Conservation (phyloP, 30 jellyfish, hydroid and myxozoan species). For the Aurelia sp. region DNA sequence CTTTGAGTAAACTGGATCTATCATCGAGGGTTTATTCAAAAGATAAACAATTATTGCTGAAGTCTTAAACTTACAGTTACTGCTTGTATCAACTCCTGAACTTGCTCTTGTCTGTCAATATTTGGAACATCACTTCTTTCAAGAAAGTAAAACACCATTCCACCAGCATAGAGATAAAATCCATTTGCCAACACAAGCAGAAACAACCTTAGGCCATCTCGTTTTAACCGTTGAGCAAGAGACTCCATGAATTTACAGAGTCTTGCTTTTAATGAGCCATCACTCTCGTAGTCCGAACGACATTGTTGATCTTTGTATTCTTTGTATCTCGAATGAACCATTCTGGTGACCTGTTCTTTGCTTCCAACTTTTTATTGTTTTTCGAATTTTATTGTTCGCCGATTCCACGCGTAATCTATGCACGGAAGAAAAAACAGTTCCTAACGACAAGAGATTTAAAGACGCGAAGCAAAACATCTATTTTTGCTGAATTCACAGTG, state of each 20-base stretch:
- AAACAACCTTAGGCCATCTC: conserved; percentile 76
- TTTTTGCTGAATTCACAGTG: too few relatives aligned
- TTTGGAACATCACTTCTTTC: conserved; percentile 48
- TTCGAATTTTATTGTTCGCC: too few relatives aligned
- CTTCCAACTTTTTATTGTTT: too few relatives aligned
- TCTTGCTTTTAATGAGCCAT: conserved; percentile 23
- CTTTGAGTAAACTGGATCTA: too few relatives aligned
- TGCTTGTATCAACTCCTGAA: conserved; percentile 22
- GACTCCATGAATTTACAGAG: conserved; percentile 61
- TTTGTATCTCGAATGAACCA: conserved; percentile 18
- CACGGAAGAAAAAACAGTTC: too few relatives aligned
- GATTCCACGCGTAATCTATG: too few relatives aligned
- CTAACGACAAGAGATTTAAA: too few relatives aligned
- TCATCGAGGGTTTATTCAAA: too few relatives aligned
- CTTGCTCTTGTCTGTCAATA: conserved; percentile 39
- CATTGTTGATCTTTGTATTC: conserved; percentile 3
- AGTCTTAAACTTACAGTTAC: conserved; percentile 41
- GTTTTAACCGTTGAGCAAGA: conserved; percentile 55
- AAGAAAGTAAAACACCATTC: conserved; percentile 77
- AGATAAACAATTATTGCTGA: background rate
- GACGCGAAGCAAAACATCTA: too few relatives aligned
- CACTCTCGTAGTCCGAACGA: background rate
- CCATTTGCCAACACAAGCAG: conserved; percentile 83
- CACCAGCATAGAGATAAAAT: conserved; percentile 83
- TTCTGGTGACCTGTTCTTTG: background rate